Conservation (phyloP, 2,113 vertebrate species). For the Uria aalge region DNA sequence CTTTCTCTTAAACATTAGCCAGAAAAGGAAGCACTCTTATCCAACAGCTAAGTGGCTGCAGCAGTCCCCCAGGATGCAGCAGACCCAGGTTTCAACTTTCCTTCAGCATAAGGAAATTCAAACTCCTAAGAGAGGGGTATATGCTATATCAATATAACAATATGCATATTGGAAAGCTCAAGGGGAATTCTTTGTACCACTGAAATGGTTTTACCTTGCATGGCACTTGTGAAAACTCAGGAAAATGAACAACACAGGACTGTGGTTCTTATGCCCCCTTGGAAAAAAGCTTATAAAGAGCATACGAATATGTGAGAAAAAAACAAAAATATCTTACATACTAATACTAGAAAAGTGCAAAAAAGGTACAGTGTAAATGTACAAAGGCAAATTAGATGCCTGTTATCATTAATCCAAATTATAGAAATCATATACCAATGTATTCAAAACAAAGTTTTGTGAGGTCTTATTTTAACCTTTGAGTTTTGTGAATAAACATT, state of each 20-base stretch:
- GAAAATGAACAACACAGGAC: not conserved
- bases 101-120: not conserved
- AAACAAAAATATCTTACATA: not conserved
- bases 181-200: not conserved
- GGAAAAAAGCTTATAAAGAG: not conserved
- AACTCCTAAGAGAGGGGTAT: not conserved
- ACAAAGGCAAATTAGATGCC: not conserved
- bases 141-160: not conserved
- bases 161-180: not conserved
- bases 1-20: not conserved
- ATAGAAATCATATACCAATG: not conserved
- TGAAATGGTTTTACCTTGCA: not conserved
- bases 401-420: not conserved
- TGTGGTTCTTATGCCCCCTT: not conserved
- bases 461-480: not conserved
- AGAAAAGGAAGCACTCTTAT: not conserved
- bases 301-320: not conserved
- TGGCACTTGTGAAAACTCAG: not conserved
- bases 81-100: not conserved
- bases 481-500: not conserved
- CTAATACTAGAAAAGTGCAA: not conserved
- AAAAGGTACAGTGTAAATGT: not conserved
- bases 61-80: not conserved
- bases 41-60: not conserved
- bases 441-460: not conserved